Evolutionary conservation across 2,113 vertebrate species (phyloP).

Genomic region (Solea senegalensis): DNA sequence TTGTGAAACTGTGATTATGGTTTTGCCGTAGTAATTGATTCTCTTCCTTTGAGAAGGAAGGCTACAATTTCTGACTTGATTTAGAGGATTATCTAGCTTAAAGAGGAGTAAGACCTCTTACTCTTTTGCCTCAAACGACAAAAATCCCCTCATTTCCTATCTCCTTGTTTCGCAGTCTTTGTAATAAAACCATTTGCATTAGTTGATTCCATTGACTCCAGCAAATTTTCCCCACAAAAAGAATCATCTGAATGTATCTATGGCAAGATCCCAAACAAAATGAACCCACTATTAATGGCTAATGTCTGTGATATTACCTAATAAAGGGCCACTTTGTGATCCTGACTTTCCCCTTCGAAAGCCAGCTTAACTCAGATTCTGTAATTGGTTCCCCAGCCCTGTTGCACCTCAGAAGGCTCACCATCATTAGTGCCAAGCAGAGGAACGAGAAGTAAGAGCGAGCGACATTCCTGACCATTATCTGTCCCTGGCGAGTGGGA

Average conservation of each 20-base stretch:
- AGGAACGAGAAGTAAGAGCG: slow-evolving; percentile 42
- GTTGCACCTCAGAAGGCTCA: slow-evolving; percentile 65
- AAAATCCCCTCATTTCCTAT: slow-evolving; percentile 51
- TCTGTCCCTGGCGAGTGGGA: slow-evolving; percentile 51
- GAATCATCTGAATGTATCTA: slow-evolving; percentile 23
- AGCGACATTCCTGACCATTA: slow-evolving; percentile 70
- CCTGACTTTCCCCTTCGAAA: slow-evolving; percentile 24
- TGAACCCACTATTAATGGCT: slow-evolving; percentile 27
- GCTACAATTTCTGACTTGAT: slow-evolving; percentile 67
- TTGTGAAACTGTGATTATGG: slow-evolving; percentile 51
- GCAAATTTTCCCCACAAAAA: slow-evolving; percentile 38
- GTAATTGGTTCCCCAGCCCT: slow-evolving; percentile 64
- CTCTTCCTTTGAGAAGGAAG: slow-evolving; percentile 47
- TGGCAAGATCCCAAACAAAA: slow-evolving; percentile 34
- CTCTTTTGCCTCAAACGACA: slow-evolving; percentile 26
- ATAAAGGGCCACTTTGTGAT: slow-evolving; percentile 46
- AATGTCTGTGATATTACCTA: slow-evolving; percentile 49
- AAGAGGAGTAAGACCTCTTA: slow-evolving; percentile 42
- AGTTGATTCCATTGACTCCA: slow-evolving; percentile 33
- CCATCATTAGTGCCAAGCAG: slow-evolving; percentile 62
- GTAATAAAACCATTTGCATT: slow-evolving; percentile 44
- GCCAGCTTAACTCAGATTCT: slow-evolving; percentile 38
- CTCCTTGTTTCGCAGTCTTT: slow-evolving; percentile 28
- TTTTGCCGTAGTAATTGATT: slow-evolving; percentile 66
- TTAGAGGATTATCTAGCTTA: slow-evolving; percentile 66